Percentiles rank a stretch among this genome's conserved stretches.
Evolutionary conservation across 2,888 invertebrate species (phyloP).

Genomic region (Ennomos fuscantarius): DNA sequence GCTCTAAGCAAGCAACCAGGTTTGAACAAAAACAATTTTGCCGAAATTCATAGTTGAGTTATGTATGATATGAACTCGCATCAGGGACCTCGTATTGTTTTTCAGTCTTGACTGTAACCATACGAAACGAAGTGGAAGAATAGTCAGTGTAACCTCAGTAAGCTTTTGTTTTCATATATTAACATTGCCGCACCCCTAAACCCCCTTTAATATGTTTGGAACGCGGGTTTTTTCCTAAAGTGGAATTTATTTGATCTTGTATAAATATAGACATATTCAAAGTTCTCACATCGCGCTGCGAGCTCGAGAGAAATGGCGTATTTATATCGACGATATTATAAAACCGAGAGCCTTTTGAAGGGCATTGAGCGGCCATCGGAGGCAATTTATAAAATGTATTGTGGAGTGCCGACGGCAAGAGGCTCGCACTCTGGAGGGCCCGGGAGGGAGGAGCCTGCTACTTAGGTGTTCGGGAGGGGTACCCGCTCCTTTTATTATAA

Average conservation of each 20-base stretch:
- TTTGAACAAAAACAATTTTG: conserved; percentile 7
- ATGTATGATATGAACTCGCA: not conserved
- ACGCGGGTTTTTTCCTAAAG: conserved; percentile 10
- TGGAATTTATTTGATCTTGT: conserved; percentile 20
- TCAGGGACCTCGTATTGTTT: not conserved
- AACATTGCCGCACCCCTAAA: conserved; percentile 16
- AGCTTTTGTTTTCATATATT: conserved; percentile 13
- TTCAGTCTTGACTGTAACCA: not conserved
- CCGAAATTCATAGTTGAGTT: not conserved
- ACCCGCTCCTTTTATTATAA: conserved; percentile 16
- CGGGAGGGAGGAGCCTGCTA: conserved; percentile 1
- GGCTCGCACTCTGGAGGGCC: conserved; percentile 4
- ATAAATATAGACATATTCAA: conserved; percentile 13
- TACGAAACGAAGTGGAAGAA: not conserved
- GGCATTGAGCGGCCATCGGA: conserved; percentile 33
- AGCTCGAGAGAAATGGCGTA: conserved; percentile 17
- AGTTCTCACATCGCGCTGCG: conserved; percentile 7
- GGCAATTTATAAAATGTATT: conserved; percentile 51
- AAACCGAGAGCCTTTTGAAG: conserved; percentile 35
- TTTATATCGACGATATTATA: conserved; percentile 38
- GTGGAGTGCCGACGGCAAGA: conserved; percentile 40
- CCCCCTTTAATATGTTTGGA: conserved; percentile 21
- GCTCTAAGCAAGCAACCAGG: conserved; percentile 3
- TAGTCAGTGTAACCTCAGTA: not conserved
- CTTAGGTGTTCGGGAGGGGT: conserved; percentile 7